Conservation (phyloP, 2,797 vertebrate genomes). For the Pachyuromys duprasi region DNA sequence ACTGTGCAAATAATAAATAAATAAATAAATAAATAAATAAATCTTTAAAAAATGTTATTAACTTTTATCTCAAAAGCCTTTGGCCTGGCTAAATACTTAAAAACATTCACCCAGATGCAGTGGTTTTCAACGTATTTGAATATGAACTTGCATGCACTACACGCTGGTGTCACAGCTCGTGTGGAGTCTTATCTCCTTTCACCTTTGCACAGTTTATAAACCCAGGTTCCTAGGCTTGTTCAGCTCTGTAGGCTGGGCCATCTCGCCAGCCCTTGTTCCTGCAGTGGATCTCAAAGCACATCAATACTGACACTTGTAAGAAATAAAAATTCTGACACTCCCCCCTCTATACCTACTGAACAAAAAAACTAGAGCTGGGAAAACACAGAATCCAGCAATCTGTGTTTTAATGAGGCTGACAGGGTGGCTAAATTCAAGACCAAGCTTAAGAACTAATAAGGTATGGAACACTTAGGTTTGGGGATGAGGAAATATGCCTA, state of each 20-base stretch:
- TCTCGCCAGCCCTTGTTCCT: not conserved
- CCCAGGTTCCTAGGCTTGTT: not conserved
- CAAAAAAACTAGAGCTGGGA: not conserved
- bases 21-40: too few relatives aligned
- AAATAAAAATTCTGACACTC: not conserved
- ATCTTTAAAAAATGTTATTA: not conserved
- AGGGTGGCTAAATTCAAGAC: not conserved
- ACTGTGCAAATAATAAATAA: too few relatives aligned
- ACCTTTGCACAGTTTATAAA: not conserved
- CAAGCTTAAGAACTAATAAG: not conserved
- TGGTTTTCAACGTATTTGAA: not conserved
- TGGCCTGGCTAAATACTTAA: not conserved
- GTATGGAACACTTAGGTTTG: not conserved
- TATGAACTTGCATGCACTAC: not conserved
- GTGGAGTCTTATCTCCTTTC: not conserved
- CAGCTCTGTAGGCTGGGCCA: not conserved
- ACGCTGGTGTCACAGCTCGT: not conserved
- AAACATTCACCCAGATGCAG: not conserved
- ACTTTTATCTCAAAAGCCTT: not conserved
- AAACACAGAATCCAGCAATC: not conserved
- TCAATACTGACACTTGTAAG: not conserved
- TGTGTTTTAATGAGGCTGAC: not conserved
- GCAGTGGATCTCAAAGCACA: not conserved
- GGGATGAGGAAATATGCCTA: not conserved
- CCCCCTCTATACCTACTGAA: not conserved